Conservation (phyloP, 2,113 vertebrate genomes). For the Dromaius novaehollandiae region DNA sequence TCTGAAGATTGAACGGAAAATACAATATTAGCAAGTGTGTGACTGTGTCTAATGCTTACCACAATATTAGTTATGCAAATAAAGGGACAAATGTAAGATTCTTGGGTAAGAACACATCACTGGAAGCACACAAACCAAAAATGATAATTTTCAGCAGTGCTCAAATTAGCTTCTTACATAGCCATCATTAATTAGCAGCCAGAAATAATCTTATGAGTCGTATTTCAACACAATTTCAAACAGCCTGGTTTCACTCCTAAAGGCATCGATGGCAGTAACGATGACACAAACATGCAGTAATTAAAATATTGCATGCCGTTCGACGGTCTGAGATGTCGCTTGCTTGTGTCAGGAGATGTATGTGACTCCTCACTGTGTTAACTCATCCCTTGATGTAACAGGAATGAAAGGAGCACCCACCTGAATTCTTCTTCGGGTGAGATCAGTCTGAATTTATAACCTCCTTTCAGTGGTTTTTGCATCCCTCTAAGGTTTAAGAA, state of each 20-base stretch:
- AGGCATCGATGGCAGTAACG: background rate
- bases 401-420: slow-evolving; percentile 35
- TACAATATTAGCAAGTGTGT: background rate
- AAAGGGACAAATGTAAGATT: background rate
- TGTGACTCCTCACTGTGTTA: background rate
- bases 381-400: background rate
- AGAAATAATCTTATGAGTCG: background rate
- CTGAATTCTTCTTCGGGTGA: slow-evolving; percentile 32
- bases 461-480: background rate
- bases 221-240: slow-evolving; percentile 24
- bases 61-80: background rate
- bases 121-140: slow-evolving; percentile 37
- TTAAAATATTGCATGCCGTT: background rate
- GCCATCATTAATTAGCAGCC: background rate
- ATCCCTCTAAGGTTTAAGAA: slow-evolving; percentile 28
- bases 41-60: background rate
- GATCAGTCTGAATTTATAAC: slow-evolving; percentile 35
- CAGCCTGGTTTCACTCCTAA: slow-evolving; percentile 17
- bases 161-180: slow-evolving; percentile 20
- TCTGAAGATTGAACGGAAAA: background rate
- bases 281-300: background rate
- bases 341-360: background rate
- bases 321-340: background rate
- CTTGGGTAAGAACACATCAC: slow-evolving; percentile 14
- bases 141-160: background rate